Evolutionary conservation across 1,140 invertebrate species (phyloP), one percentile per base, ranked within the genome.

Genomic region (Drosophila parabipectinata): DNA sequence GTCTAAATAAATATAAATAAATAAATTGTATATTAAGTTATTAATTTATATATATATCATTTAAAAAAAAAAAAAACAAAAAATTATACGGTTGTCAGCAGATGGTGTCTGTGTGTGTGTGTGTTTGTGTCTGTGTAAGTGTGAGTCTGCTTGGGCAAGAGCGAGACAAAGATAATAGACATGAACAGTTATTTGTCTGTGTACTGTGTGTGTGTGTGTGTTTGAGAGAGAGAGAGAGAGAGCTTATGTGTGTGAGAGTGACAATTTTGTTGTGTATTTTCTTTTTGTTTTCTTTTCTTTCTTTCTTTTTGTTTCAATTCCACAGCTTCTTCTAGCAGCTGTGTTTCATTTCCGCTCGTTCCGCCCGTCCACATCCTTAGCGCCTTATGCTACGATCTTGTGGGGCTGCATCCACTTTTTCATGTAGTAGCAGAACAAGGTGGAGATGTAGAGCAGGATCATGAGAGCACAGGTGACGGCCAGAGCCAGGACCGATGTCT

Each of bases 401-500:
- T 95, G 94, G 15, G 96, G 96, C 74, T 95, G 94, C 91, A 97
- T 93, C 96, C 96, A 98, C 91, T 97, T 97, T 91, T 96, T 96
- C 95, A 97, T 97, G 93, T 96, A 97, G 92, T 97, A 97, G 92
- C 96, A 97, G 93, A 97, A 97, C 72, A 97, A 94, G 24, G 96
- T 98, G 56, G 95, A 96, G 80, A 97, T 95, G 92, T 98, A 98
- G 14, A 98, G 94, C n/a, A 98, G 94, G 39, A 98, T 94, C 62
- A 98, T 93, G 37, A 98, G 94, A 39, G 96, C 97, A 91, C 97
- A 98, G 44, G 97, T 97, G 1, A 98, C 96, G 54, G 96, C 96
- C 45, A 98, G 92, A 2, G 97, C 95, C 47, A 98, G 92, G 2
- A 98, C 96, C 4, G 97, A 98, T 18, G 96, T 96, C 92, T 97